These are phyloP conservation scores for Synanceia verrucosa DNA, from an alignment of 2,797 vertebrate genomes.

Conservation along the genomic window DNA sequence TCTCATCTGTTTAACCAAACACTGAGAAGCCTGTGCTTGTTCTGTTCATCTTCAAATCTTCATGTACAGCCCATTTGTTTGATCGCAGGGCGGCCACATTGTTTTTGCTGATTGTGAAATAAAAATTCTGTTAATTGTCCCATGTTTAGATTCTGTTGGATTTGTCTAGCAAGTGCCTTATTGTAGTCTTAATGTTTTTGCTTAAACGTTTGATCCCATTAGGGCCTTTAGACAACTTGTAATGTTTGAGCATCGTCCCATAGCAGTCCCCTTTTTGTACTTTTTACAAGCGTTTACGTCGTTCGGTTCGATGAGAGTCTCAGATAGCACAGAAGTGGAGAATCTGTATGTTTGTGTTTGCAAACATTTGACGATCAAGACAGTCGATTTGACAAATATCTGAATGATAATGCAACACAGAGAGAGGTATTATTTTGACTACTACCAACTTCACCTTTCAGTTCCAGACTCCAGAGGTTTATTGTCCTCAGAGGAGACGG, in stretches of 20 bases:
- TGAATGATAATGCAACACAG: not conserved
- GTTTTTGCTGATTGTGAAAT: conserved; percentile 52
- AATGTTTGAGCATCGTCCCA: conserved; percentile 3
- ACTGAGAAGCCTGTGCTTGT: conserved; percentile 5
- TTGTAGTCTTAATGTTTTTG: conserved; percentile 49
- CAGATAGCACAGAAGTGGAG: conserved; percentile 4
- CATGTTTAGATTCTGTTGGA: conserved; percentile 53
- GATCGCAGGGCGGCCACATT: conserved; percentile 16
- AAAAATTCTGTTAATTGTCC: conserved; percentile 35
- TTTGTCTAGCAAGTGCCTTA: conserved; percentile 79
- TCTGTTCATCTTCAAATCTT: conserved; percentile 22
- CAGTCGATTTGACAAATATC: not conserved
- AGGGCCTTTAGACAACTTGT: conserved; percentile 31
- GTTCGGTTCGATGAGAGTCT: not conserved
- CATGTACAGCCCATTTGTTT: conserved; percentile 26
- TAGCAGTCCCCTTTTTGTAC: not conserved
- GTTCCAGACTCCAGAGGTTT: not conserved
- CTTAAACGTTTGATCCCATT: conserved; percentile 28
- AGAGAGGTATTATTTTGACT: conserved; percentile 24
- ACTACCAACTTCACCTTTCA: conserved; percentile 4
- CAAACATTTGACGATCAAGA: conserved; percentile 16
- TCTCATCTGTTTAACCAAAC: conserved; percentile 16
- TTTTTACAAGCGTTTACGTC: conserved; percentile 7
- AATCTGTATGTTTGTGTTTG: conserved; percentile 30
- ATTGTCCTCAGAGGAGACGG: not conserved